A percentile compares a stretch with the other conserved stretches of the same genome.
Conservation (phyloP, 2,797 vertebrate genomes). For the Notoglanidium macrostoma region DNA sequence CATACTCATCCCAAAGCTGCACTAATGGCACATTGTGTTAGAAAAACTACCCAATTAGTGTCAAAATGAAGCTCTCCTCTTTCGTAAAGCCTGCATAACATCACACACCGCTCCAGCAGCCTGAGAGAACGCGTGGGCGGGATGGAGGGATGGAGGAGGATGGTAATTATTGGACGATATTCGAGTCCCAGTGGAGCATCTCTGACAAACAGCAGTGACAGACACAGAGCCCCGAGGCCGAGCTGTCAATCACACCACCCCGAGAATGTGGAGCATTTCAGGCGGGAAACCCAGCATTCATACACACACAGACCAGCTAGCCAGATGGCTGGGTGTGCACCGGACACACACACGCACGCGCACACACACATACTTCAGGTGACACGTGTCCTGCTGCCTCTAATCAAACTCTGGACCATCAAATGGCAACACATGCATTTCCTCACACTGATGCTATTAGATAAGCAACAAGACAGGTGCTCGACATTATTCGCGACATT, state of each 20-base stretch:
- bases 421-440: constrained; percentile 29
- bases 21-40: constrained; percentile 47
- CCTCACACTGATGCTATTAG: constrained; percentile 23
- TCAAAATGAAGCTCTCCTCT: constrained; percentile 41
- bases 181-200: constrained; percentile 67
- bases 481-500: neutral
- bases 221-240: constrained; percentile 67
- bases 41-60: constrained; percentile 50
- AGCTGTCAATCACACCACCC: constrained; percentile 72
- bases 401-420: constrained; percentile 36
- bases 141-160: constrained; percentile 61
- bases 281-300: constrained; percentile 44
- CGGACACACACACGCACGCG: constrained; percentile 18
- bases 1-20: constrained; percentile 34
- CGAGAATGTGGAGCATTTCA: constrained; percentile 59
- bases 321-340: constrained; percentile 32
- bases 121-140: constrained; percentile 42
- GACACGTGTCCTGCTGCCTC: constrained; percentile 29
- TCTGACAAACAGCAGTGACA: constrained; percentile 65
- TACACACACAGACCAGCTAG: constrained; percentile 19
- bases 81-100: constrained; percentile 47
- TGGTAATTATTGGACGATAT: constrained; percentile 68
- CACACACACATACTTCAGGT: constrained; percentile 28
- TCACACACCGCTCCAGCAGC: constrained; percentile 35
- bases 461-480: constrained; percentile 17